Percentiles rank a stretch among this genome's conserved stretches.
phyloP scores from a whole-genome alignment of 2,888 invertebrate species.

The Epirrhoe alternata region DNA sequence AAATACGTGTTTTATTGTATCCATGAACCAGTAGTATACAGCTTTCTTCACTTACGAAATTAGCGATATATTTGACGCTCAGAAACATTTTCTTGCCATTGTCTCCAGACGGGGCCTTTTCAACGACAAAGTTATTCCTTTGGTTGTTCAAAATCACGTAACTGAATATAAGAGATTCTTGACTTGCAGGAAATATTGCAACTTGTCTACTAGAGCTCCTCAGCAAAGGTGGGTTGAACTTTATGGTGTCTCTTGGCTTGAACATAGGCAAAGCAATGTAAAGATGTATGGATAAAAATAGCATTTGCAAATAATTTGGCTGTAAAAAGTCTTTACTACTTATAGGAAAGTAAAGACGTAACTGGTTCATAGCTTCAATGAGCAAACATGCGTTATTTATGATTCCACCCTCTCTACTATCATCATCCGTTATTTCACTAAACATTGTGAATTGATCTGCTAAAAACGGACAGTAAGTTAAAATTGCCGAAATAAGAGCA shows the following conservation, averaged over 20 bases:
- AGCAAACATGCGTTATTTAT: constrained; percentile 86
- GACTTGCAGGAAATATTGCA: constrained; percentile 68
- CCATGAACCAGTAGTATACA: constrained; percentile 73
- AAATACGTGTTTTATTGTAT: constrained; percentile 77
- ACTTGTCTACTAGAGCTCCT: constrained; percentile 70
- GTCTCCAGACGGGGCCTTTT: constrained; percentile 65
- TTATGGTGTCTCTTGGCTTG: constrained; percentile 70
- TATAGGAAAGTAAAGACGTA: constrained; percentile 84
- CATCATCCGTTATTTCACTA: constrained; percentile 64
- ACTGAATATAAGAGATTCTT: constrained; percentile 70
- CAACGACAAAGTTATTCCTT: constrained; percentile 68
- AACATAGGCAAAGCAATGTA: constrained; percentile 84
- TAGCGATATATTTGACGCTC: constrained; percentile 70
- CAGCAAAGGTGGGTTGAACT: constrained; percentile 77
- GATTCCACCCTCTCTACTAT: constrained; percentile 63
- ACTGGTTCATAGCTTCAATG: constrained; percentile 80
- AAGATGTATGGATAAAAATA: constrained; percentile 84
- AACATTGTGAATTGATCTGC: constrained; percentile 71
- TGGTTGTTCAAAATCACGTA: constrained; percentile 65
- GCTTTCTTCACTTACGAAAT: constrained; percentile 65
- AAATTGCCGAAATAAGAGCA: constrained; percentile 82
- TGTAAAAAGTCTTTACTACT: constrained; percentile 78
- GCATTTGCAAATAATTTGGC: constrained; percentile 84
- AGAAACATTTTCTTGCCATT: constrained; percentile 71
- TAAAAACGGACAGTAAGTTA: constrained; percentile 86